Evolutionary conservation across 1,140 invertebrate genomes (phyloP), one percentile per base, ranked within the genome.

Genomic region (Agraylea sexmaculata): DNA sequence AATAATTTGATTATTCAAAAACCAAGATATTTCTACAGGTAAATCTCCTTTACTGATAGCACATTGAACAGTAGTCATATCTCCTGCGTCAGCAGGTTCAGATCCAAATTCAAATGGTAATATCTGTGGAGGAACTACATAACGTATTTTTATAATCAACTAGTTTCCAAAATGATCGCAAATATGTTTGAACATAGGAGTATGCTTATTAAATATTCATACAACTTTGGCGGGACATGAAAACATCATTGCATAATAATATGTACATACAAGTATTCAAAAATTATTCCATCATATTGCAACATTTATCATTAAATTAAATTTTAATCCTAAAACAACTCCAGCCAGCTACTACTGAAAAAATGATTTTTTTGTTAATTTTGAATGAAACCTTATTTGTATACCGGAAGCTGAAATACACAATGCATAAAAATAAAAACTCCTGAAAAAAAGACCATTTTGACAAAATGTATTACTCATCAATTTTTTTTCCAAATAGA

Each of bases 21-120:
- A 72, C 79, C 79, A 83, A 28, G 66, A 73, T 48, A 82, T 76
- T 22, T 66, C 67, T 20, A 82, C 65, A 27, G 79, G 81, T 16
- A 75, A 65, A 60, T 83, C 82, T 23, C 83, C 83, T 53, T 80
- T 79, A 53, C 71, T 74, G 52, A 83, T 77, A 42, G 74, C 73
- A 56, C 80, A 83, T 46, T 75, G 73, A 4, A 81, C 69, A 20
- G 75, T 76, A 30, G 76, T 70, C 53, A 82, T 79, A 62, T 86
- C 80, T 25, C 83, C 84, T 53, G 78, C 76, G 59, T 79, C 77
- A 18, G 77, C 66, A 19, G 75, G 72, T 53, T 73, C 73, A 38
- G 82, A 77, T 47, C 78, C 80, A 55, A 84, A 83, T 37, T 63
- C 68, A 48, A 78, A 77, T 28, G 75, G 73, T 33, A 73, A 60